phyloP scores from a whole-genome alignment of 2,797 vertebrate species.

The Sparidentex hasta region DNA sequence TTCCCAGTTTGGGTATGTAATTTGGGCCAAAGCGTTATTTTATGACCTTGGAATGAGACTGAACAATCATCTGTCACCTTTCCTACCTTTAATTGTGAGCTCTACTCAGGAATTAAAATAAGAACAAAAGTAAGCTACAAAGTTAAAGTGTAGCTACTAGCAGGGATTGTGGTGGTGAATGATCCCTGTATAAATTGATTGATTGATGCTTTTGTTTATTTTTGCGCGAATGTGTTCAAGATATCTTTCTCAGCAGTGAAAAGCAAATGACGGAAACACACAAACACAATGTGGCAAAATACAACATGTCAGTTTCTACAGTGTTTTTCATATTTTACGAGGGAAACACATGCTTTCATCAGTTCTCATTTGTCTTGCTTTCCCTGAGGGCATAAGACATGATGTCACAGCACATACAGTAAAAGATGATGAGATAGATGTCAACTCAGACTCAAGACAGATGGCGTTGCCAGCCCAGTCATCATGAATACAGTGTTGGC shows the following conservation, averaged over 20 bases:
- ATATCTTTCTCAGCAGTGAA: not conserved
- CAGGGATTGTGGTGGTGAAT: not conserved
- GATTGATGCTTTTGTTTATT: constrained; percentile 2
- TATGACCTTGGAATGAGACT: too few relatives aligned
- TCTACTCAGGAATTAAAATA: not conserved
- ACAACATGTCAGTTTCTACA: not conserved
- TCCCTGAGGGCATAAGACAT: not conserved
- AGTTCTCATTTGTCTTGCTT: not conserved
- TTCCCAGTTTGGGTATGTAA: too few relatives aligned
- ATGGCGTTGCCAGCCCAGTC: too few relatives aligned
- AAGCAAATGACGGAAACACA: not conserved
- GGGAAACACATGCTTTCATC: not conserved
- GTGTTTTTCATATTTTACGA: not conserved
- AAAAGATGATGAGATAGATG: not conserved
- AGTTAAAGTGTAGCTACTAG: not conserved
- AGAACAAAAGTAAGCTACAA: not conserved
- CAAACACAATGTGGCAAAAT: not conserved
- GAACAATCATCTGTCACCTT: too few relatives aligned
- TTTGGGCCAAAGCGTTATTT: too few relatives aligned
- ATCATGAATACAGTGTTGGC: too few relatives aligned
- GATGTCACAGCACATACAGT: not conserved
- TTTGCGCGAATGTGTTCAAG: not conserved
- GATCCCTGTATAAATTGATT: not conserved
- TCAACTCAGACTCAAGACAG: not conserved
- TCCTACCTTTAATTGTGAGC: not conserved